Evolutionary conservation across 2,888 invertebrate species (phyloP), one percentile per base, ranked within the genome.

Genomic region (Sphinx pinastri): DNA sequence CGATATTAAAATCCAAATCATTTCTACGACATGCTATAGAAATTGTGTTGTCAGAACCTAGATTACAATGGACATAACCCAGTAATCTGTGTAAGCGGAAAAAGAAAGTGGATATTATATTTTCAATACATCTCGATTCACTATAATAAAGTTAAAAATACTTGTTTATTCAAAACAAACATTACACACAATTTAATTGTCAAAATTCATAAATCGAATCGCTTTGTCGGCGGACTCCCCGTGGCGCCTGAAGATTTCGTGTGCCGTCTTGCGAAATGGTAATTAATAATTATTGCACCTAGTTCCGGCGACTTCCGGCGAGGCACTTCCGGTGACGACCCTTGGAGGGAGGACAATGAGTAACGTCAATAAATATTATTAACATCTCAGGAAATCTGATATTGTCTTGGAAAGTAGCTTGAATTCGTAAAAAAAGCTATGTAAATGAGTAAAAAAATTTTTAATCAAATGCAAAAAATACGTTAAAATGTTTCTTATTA

Each of bases 211-310:
- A 80, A 80, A 80, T 54, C 76, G 76, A 76, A 75, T 84, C 79
- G 84, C 83, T 80, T 79, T 71, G 74, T 73, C 74, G 73, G 72
- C 74, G 78, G 85, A 82, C 84, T 72, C 83, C 91, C 90, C 84
- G 84, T 52, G 77, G 82, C 79, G 86, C 88, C 91, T 91, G 84
- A 86, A 89, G 90, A 83, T 84, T 79, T 80, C 63, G 77, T 85
- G 84, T 83, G 82, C 76, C 77, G 73, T 84, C 86, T 85, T 82
- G 74, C 78, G 83, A 84, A 77, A 82, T 77, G 83, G 89, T 91
- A 91, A 92, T 93, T 92, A 92, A 93, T 92, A 93, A 93, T 93
- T 91, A 93, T 93, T 90, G 87, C 92, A 88, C 88, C 85, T 86
- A 89, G 87, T 90, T 93, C 92, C 92, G 91, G 88, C 79, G 78